A percentile compares a stretch with the other conserved stretches of the same genome.
Conservation (phyloP, 2,888 invertebrate genomes). For the Phyto melanocephala region DNA sequence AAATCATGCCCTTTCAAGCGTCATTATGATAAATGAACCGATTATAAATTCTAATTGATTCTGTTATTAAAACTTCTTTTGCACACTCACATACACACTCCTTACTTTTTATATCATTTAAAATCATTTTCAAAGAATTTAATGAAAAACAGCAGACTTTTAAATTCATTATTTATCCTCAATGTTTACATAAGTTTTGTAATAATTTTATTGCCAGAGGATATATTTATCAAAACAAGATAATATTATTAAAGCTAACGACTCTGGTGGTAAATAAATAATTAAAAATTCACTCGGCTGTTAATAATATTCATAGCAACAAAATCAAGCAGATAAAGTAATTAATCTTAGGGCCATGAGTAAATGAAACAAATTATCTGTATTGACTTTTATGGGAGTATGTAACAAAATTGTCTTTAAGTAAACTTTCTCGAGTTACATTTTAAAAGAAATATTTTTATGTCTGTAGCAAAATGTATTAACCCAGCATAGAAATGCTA, state of each 20-base stretch:
- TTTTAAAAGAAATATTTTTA: no score
- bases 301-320: slow-evolving; percentile 14
- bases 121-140: not conserved
- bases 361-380: not conserved
- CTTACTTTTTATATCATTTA: no score
- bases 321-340: not conserved
- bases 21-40: not conserved
- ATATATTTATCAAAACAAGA: not conserved
- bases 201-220: not conserved
- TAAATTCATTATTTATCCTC: not conserved
- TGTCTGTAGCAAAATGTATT: no score
- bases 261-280: not conserved
- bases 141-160: not conserved
- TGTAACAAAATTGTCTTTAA: not conserved
- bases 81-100: not conserved
- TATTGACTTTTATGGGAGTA: not conserved
- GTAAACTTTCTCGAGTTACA: no score
- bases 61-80: not conserved
- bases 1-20: not conserved
- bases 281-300: slow-evolving; percentile 32
- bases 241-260: slow-evolving; percentile 1
- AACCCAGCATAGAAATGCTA: no score
- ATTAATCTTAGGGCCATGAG: slow-evolving; percentile 3
- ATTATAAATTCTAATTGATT: slow-evolving; percentile 10
- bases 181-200: slow-evolving; percentile 9